These are phyloP conservation scores for Anguilla japonica DNA, from an alignment of 2,113 vertebrate species.

Conservation along the genomic window DNA sequence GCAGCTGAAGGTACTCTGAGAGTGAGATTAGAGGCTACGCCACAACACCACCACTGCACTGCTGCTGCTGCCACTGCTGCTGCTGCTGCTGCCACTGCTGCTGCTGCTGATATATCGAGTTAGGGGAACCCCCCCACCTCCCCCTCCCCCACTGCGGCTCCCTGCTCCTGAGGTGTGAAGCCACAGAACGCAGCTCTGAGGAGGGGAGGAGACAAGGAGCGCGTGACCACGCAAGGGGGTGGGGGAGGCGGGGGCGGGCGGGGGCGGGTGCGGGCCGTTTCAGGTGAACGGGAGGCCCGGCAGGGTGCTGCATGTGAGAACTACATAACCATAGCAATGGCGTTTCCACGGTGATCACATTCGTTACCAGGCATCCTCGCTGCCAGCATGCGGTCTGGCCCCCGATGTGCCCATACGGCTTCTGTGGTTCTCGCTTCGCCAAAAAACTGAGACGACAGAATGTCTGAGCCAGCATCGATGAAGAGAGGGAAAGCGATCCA, in stretches of 20 bases:
- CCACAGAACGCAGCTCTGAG: not conserved
- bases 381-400: not conserved
- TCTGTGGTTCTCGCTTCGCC: not conserved
- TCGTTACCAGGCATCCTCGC: not conserved
- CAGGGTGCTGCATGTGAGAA: not conserved
- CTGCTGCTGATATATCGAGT: not conserved
- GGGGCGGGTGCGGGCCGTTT: not conserved
- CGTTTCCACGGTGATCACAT: not conserved
- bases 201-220: not conserved
- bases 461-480: not conserved
- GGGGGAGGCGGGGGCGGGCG: too few species aligned
- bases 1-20: conserved; percentile 9
- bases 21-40: not conserved
- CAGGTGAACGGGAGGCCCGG: conserved; percentile 27
- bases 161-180: not conserved
- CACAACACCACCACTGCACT: not conserved
- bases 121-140: not conserved
- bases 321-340: not conserved
- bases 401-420: too few species aligned
- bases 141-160: not conserved
- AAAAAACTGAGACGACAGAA: not conserved
- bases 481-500: not conserved
- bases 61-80: not conserved
- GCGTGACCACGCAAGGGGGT: not conserved
- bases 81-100: not conserved